Evolutionary conservation across 2,888 invertebrate species (phyloP), one percentile per base, ranked within the genome.

Genomic region (Aradus depressus): DNA sequence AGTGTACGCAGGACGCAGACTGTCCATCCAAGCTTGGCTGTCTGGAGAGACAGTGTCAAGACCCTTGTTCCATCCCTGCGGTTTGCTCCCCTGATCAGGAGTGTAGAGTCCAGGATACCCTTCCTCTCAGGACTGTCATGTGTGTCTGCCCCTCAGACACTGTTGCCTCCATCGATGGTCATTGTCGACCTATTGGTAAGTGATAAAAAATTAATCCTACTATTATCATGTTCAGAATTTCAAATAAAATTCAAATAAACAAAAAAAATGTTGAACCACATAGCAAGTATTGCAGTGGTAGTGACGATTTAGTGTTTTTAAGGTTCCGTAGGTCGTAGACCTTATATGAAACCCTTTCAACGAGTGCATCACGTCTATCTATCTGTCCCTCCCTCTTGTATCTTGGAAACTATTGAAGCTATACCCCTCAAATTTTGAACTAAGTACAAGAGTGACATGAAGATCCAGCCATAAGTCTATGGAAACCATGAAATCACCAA

Each of bases 61-160:
- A 90, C 68, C 84, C 88, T 3, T 92, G 91, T 62, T 68, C 75
- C 10, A 68, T 75, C 4, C 75, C 79, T 6, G 77, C 79, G 59
- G 77, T 85, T 38, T 91, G 91, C 64, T 79, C 79, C 14, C 70
- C 75, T 4, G 84, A 84, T 58, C 85, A 91, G 60, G 75, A 81
- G 52, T 91, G 91, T 66, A 74, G 79, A 53, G 84, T 87, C 0
- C 71, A 84, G 10, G 85, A 88, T 60, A 80, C 86, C 0, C 64
- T 82, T 39, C 89, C 91, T 2, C 68, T 89, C 56, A 77, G 88
- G 45, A 88, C 89, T 0, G 80, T 90, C 61, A 84, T 89, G 61
- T 91, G 91, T 64, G 79, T 84, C 62, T 92, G 91, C 68, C 85
- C 88, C 14, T 75, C 81, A 34, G 88, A 89, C 55, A 85, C 84